Evolutionary conservation across 2,797 vertebrate genomes (phyloP).

Genomic region (Carcharodon carcharias): DNA sequence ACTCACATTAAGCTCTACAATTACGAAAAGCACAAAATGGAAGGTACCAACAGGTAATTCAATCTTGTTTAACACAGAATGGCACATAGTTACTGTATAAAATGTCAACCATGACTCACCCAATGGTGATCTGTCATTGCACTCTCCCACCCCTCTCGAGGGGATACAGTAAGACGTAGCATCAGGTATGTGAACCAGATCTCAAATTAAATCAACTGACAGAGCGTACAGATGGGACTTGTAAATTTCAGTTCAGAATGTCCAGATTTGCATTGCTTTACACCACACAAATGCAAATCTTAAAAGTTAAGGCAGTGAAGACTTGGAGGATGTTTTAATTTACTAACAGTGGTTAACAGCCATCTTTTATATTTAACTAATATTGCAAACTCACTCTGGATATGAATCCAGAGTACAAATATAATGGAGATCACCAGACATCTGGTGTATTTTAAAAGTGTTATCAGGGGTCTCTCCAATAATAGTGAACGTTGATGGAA

Average conservation of each 20-base stretch:
- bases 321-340: not conserved
- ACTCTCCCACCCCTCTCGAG: too few species aligned
- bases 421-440: not conserved
- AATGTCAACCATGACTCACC: not conserved
- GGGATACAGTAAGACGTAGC: not conserved
- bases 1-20: not conserved
- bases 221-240: not conserved
- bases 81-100: not conserved
- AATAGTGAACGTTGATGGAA: not conserved
- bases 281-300: not conserved
- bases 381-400: not conserved
- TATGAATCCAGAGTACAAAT: not conserved
- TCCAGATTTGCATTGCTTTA: not conserved
- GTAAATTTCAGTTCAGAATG: not conserved
- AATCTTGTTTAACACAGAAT: not conserved
- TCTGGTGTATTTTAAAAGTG: too few species aligned
- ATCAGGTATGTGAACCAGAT: not conserved
- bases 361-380: not conserved
- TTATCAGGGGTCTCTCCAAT: not conserved
- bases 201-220: not conserved
- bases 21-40: not conserved
- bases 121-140: not conserved
- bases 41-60: not conserved
- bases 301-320: not conserved
- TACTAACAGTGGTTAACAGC: not conserved